Evolutionary conservation across 35 echinoderm and acorn worm genomes (phyloP).

Genomic region (Chiridota heheva): DNA sequence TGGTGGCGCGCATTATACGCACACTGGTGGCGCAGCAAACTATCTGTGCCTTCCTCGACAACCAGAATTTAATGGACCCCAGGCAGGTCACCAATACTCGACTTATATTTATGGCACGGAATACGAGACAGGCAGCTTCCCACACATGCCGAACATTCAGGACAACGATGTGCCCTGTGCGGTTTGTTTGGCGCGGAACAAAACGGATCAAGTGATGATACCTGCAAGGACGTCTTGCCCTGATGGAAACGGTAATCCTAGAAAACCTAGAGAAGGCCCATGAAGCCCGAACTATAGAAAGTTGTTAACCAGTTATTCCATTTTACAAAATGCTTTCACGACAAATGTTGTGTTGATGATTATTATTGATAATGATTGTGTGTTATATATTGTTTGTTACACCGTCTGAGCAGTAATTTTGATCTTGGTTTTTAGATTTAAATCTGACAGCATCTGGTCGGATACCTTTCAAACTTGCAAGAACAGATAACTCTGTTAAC

Average conservation of each 20-base stretch:
- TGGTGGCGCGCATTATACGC: conserved; percentile 37
- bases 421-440: too few species aligned
- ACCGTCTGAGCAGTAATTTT: too few species aligned
- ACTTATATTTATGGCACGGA: conserved; percentile 36
- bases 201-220: conserved; percentile 12
- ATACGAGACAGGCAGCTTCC: conserved; percentile 27
- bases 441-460: too few species aligned
- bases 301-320: not conserved
- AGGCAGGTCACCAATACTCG: not conserved
- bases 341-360: not conserved
- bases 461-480: too few species aligned
- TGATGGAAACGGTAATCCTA: not conserved
- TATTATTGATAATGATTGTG: not conserved
- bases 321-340: not conserved
- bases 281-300: not conserved
- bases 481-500: too few species aligned
- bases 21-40: conserved; percentile 28
- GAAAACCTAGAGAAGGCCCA: not conserved
- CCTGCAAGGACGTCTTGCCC: conserved; percentile 38
- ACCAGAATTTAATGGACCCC: conserved; percentile 14
- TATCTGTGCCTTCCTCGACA: conserved; percentile 31
- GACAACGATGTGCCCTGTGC: conserved; percentile 33
- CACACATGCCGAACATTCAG: not conserved
- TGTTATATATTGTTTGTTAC: not conserved
- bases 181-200: conserved; percentile 24